Conservation (phyloP, 2,888 invertebrate species). For the Steinernema hermaphroditum region DNA sequence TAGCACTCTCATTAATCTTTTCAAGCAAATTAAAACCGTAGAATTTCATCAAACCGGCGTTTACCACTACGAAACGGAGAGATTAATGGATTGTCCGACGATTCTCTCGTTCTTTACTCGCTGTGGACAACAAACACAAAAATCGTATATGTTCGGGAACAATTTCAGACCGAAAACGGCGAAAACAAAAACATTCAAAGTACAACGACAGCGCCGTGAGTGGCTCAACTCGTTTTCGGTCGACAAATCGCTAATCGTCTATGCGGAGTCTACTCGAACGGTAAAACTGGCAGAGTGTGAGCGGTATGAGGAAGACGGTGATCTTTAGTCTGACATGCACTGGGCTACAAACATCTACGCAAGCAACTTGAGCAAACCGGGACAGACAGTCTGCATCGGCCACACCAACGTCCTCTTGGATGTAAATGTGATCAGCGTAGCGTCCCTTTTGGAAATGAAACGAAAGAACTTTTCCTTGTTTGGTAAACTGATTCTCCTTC, state of each 20-base stretch:
- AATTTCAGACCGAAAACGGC: constrained; percentile 20
- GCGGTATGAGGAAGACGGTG: background rate
- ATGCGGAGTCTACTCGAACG: constrained; percentile 13
- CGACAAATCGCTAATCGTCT: constrained; percentile 17
- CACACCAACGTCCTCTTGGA: constrained; percentile 15
- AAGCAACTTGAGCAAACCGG: background rate
- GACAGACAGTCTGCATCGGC: background rate
- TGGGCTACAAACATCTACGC: constrained; percentile 9
- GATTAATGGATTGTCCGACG: too few relatives aligned
- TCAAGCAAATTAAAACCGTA: background rate
- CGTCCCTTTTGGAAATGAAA: constrained; percentile 4
- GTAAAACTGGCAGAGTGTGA: background rate
- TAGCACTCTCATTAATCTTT: too few relatives aligned
- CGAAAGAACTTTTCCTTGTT: background rate
- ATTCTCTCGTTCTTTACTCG: too few relatives aligned
- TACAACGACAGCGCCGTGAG: constrained; percentile 8
- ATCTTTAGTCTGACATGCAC: constrained; percentile 14
- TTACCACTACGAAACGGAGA: too few relatives aligned
- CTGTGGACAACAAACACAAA: too few relatives aligned
- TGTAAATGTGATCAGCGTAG: constrained; percentile 4
- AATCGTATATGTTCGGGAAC: too few relatives aligned
- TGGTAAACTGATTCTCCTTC: background rate
- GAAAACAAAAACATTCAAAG: constrained; percentile 22
- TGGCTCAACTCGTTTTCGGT: constrained; percentile 27
- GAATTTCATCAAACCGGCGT: background rate